Evolutionary conservation across 2,888 invertebrate species (phyloP).

Genomic region (Operophtera brumata): DNA sequence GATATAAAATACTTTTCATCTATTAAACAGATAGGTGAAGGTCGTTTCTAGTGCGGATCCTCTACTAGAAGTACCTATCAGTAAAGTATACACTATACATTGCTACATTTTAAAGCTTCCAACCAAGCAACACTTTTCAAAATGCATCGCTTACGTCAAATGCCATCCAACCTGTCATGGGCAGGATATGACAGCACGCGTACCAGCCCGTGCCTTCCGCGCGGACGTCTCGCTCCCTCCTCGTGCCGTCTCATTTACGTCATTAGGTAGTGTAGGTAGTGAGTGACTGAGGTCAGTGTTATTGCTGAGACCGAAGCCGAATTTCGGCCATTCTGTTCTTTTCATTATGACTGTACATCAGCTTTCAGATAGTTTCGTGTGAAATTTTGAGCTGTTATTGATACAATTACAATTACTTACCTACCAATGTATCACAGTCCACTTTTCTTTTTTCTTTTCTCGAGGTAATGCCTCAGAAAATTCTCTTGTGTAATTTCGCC

Average conservation of each 20-base stretch:
- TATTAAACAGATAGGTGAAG: too few relatives aligned
- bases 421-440: too few relatives aligned
- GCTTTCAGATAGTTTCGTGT: not conserved
- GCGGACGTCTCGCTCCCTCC: constrained; percentile 31
- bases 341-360: not conserved
- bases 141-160: constrained; percentile 20
- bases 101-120: not conserved
- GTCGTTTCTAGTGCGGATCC: too few relatives aligned
- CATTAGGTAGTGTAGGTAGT: constrained; percentile 13
- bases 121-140: constrained; percentile 1
- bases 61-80: too few relatives aligned
- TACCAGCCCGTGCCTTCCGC: constrained; percentile 59
- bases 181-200: constrained; percentile 28
- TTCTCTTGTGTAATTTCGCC: too few relatives aligned
- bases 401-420: too few relatives aligned
- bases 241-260: constrained; percentile 34
- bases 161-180: constrained; percentile 21
- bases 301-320: not conserved
- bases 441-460: too few relatives aligned
- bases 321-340: not conserved
- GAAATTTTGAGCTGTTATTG: not conserved
- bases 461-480: too few relatives aligned
- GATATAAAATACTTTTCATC: too few relatives aligned
- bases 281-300: constrained; percentile 6
- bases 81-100: too few relatives aligned